Percentiles rank a stretch among this genome's conserved stretches.
Conservation (phyloP, 2,113 vertebrate genomes). For the Nansenia antarctica region DNA sequence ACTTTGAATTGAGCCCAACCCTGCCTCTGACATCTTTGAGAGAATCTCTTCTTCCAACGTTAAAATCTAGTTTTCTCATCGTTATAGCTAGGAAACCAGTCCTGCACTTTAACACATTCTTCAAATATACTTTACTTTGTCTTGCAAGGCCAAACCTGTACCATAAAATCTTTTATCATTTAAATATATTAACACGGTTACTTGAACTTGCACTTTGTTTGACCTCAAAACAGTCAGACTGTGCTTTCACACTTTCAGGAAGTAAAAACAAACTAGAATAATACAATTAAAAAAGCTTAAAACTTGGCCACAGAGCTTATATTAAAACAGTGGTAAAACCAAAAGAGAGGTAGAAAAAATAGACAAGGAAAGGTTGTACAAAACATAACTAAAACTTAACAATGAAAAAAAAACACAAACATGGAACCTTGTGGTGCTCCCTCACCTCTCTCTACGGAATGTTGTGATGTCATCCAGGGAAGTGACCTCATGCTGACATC, state of each 20-base stretch:
- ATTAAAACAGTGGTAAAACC: conserved; percentile 61
- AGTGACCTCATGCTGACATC: not conserved
- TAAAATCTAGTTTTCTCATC: not conserved
- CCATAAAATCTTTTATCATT: not conserved
- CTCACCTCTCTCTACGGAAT: not conserved
- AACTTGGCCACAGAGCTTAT: conserved; percentile 30
- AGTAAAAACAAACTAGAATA: too few relatives aligned
- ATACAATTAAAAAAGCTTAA: conserved; percentile 17
- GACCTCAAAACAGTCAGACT: not conserved
- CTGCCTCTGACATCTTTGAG: not conserved
- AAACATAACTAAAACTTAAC: not conserved
- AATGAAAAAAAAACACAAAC: not conserved
- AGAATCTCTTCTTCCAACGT: not conserved
- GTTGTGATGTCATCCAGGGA: not conserved
- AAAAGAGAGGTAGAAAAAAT: not conserved
- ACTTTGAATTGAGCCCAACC: too few relatives aligned
- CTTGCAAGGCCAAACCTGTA: conserved; percentile 1
- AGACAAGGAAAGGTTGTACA: not conserved
- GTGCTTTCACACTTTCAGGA: conserved; percentile 12
- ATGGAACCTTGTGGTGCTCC: not conserved
- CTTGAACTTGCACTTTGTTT: not conserved
- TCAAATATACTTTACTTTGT: not conserved
- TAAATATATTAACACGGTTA: not conserved
- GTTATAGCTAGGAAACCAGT: not conserved
- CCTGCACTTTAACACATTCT: not conserved